Percentiles rank a stretch among this genome's conserved stretches.
Conservation (phyloP, 2,888 invertebrate genomes). For the Lathronympha strigana region DNA sequence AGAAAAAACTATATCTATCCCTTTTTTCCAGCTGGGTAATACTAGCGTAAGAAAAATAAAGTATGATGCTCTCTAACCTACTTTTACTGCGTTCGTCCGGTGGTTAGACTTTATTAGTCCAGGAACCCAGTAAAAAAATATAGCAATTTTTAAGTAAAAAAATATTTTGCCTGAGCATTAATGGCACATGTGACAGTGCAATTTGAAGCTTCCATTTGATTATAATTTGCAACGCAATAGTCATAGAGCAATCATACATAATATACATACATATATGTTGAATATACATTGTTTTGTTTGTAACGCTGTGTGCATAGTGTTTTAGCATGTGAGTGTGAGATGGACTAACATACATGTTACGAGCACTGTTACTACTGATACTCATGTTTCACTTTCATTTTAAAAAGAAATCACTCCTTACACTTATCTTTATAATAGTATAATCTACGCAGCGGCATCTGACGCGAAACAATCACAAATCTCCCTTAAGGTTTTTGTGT, state of each 20-base stretch:
- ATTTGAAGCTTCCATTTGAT: conserved; percentile 59
- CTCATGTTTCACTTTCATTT: conserved; percentile 15
- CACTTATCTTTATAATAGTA: not conserved
- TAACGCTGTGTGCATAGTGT: conserved; percentile 49
- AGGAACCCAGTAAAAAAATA: conserved; percentile 11
- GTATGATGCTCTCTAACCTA: too few species aligned
- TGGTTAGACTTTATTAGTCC: conserved; percentile 37
- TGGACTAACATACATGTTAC: conserved; percentile 37
- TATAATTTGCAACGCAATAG: conserved; percentile 55
- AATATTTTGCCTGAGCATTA: conserved; percentile 60
- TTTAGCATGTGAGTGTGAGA: conserved; percentile 43
- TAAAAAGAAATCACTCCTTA: not conserved
- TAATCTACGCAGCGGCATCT: not conserved
- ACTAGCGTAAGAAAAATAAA: too few species aligned
- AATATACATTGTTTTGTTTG: conserved; percentile 45
- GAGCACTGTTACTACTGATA: conserved; percentile 3
- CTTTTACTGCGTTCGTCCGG: too few species aligned
- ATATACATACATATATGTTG: conserved; percentile 36
- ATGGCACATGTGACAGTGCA: conserved; percentile 61
- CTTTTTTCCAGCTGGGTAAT: too few species aligned
- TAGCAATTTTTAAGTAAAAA: not conserved
- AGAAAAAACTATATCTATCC: too few species aligned
- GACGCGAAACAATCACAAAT: too few species aligned
- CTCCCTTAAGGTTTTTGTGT: too few species aligned
- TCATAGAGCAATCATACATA: conserved; percentile 43